A percentile compares a stretch with the other conserved stretches of the same genome.
Conservation (phyloP, 2,113 vertebrate genomes). For the Prunella fulvescens region DNA sequence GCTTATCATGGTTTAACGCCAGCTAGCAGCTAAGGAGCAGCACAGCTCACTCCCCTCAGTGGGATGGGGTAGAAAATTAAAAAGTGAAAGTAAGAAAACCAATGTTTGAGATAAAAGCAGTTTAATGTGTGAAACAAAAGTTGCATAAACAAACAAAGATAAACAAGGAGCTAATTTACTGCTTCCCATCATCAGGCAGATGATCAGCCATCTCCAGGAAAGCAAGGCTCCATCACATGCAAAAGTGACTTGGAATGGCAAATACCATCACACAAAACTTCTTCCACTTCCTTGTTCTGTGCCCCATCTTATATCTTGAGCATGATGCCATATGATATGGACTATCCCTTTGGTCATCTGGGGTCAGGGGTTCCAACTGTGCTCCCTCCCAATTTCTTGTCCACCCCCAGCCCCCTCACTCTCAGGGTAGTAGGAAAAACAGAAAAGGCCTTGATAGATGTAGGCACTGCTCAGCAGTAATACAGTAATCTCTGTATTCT, state of each 20-base stretch:
- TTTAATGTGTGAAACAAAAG: background rate
- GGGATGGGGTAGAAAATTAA: background rate
- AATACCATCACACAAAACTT: background rate
- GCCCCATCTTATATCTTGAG: background rate
- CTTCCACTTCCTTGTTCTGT: background rate
- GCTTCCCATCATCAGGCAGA: background rate
- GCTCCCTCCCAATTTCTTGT: background rate
- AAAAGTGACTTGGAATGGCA: background rate
- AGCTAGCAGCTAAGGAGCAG: background rate
- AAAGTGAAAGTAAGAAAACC: background rate
- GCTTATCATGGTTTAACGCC: background rate
- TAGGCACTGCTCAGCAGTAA: background rate
- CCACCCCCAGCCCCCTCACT: background rate
- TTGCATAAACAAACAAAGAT: background rate
- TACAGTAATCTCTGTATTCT: background rate
- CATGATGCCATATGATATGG: too few relatives aligned
- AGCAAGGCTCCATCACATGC: background rate
- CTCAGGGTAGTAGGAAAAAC: background rate
- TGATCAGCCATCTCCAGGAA: background rate
- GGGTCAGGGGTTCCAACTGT: background rate
- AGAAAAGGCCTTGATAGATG: background rate
- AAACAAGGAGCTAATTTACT: background rate
- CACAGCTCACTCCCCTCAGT: background rate
- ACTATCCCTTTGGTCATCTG: background rate
- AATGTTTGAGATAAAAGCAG: background rate